Evolutionary conservation across 2,888 invertebrate genomes (phyloP).

Genomic region (Aleiodes testaceus): DNA sequence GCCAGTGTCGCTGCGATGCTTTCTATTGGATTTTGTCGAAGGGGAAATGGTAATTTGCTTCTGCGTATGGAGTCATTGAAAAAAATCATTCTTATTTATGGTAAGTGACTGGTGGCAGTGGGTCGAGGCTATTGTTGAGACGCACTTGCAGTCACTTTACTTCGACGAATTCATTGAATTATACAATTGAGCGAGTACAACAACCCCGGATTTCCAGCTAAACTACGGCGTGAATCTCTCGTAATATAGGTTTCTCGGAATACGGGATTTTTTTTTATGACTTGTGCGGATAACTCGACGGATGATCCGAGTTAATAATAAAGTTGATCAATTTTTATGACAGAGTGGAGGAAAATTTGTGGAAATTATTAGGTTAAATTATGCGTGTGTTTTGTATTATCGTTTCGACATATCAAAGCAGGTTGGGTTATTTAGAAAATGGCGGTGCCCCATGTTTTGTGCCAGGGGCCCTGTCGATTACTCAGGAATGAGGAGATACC

Average conservation of each 20-base stretch:
- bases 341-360: not conserved
- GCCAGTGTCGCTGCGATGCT: slow-evolving; percentile 4
- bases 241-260: slow-evolving; percentile 32
- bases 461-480: slow-evolving; percentile 69
- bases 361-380: slow-evolving; percentile 13
- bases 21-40: not conserved
- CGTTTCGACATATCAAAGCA: slow-evolving; percentile 54
- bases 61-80: slow-evolving; percentile 16
- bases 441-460: slow-evolving; percentile 57
- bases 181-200: slow-evolving; percentile 64
- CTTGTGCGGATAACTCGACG: not conserved
- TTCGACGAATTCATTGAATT: slow-evolving; percentile 64
- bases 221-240: slow-evolving; percentile 50
- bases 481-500: slow-evolving; percentile 72
- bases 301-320: not conserved
- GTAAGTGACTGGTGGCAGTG: slow-evolving; percentile 21
- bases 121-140: slow-evolving; percentile 15
- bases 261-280: slow-evolving; percentile 19
- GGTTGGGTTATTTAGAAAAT: slow-evolving; percentile 66
- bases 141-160: slow-evolving; percentile 18
- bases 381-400: slow-evolving; percentile 39
- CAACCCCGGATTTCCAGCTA: slow-evolving; percentile 65
- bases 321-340: too few relatives aligned
- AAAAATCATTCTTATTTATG: not conserved
- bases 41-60: not conserved